Evolutionary conservation across 2,797 vertebrate species (phyloP), one percentile per base, ranked within the genome.

Genomic region (Sphaeramia orbicularis): DNA sequence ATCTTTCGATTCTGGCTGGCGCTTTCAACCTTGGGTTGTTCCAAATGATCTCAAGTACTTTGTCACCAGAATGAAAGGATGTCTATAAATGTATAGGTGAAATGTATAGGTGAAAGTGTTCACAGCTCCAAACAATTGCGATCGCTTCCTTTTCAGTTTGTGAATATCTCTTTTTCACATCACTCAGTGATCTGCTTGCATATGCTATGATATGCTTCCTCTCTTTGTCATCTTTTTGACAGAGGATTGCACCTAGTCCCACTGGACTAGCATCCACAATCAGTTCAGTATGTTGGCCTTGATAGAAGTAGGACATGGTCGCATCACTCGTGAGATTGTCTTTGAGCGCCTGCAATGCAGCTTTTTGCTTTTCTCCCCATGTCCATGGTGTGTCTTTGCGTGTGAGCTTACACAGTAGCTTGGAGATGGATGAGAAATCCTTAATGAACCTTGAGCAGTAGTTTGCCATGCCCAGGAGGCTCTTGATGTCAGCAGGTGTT

Each of bases 21-120:
- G 73, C 75, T 30, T 84, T 80, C 49, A 78, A 76, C 0, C 42
- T 42, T 1, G 64, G 76, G 11, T 86, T 83, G 12, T 76, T 83
- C 69, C 71, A 82, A 1, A 80, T 87, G 2, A 71, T 12, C 4
- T 83, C 64, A 0, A 80, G 37, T 2, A 74, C 40, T 43, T 88
- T 0, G 78, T 83, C 0, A 86, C 59, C 0, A 83, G 24, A 8
- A 51, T 79, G 1, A 88, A 71, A 0, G 47, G 24, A 11, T 76
- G 32, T 0, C 76, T 65, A 24, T 76, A 15, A 4, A 24, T 32
- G 13, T 80, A 83, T 0, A 81, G 13, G 10, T 85, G 61, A 15
- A 4, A 24, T 32, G 13, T 80, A 83, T 0, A 81, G 13, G 10
- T 85, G 61, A 8, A 82, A 86, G 1, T 82, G 70, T 5, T 86